A percentile compares a stretch with the other conserved stretches of the same genome.
Evolutionary conservation across 2,888 invertebrate genomes (phyloP).

Genomic region (Ophion ventricosus): DNA sequence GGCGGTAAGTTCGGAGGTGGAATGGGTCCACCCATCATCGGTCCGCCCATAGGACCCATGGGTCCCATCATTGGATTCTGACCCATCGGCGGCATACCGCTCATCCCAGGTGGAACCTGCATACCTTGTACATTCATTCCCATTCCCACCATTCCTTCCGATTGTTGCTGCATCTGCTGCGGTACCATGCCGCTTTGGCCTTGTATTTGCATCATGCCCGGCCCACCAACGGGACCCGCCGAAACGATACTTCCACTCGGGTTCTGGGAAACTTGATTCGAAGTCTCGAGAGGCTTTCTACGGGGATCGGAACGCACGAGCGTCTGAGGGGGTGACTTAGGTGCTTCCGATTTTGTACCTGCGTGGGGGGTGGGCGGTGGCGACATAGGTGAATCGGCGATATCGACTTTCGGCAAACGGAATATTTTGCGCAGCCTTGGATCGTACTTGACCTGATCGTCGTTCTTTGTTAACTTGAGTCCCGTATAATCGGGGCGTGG

Average conservation of each 20-base stretch:
- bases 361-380: constrained; percentile 83
- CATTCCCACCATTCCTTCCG: constrained; percentile 62
- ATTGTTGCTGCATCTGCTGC: constrained; percentile 38
- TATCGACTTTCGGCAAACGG: constrained; percentile 86
- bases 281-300: constrained; percentile 78
- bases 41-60: constrained; percentile 74
- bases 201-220: constrained; percentile 46
- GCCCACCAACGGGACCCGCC: constrained; percentile 15
- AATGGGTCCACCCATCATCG: constrained; percentile 77
- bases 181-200: constrained; percentile 22
- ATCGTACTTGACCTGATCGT: constrained; percentile 89
- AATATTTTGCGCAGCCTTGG: constrained; percentile 91
- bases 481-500: constrained; percentile 91
- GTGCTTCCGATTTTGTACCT: constrained; percentile 74
- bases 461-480: constrained; percentile 88
- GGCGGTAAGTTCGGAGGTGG: constrained; percentile 69
- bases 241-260: constrained; percentile 9
- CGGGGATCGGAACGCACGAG: constrained; percentile 78
- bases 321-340: constrained; percentile 82
- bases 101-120: constrained; percentile 67
- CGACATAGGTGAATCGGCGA: constrained; percentile 86
- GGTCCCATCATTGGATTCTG: constrained; percentile 75
- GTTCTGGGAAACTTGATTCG: constrained; percentile 66
- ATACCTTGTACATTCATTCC: constrained; percentile 49
- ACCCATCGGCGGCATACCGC: constrained; percentile 74